phyloP scores from a whole-genome alignment of 2,113 vertebrate species.

The Cebidichthys violaceus region DNA sequence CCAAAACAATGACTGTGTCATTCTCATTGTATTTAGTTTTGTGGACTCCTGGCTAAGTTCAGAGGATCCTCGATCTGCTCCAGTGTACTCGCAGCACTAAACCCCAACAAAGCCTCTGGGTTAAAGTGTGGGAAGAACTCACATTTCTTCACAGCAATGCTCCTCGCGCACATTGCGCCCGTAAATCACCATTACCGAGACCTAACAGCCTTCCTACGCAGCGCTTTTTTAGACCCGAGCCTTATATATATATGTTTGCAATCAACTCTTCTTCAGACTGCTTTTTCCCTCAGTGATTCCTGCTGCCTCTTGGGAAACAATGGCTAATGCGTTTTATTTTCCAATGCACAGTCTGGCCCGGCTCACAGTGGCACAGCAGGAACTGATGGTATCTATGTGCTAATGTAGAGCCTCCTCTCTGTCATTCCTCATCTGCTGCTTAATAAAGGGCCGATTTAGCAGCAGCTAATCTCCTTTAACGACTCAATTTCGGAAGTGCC shows the following conservation, averaged over 20 bases:
- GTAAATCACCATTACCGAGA: constrained; percentile 69
- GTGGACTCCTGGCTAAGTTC: constrained; percentile 17
- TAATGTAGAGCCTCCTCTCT: constrained; percentile 26
- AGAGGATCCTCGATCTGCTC: constrained; percentile 22
- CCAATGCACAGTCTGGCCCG: neutral
- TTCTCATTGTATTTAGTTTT: neutral
- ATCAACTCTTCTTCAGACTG: constrained; percentile 61
- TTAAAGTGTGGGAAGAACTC: constrained; percentile 56
- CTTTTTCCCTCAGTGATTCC: constrained; percentile 1
- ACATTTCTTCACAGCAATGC: constrained; percentile 57
- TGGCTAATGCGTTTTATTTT: constrained; percentile 42
- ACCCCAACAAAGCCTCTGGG: constrained; percentile 64
- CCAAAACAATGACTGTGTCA: neutral
- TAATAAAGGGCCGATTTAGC: constrained; percentile 76
- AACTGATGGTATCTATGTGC: constrained; percentile 26
- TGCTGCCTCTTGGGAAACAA: constrained; percentile 29
- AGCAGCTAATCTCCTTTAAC: constrained; percentile 76
- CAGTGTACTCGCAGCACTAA: constrained; percentile 26
- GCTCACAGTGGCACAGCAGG: neutral
- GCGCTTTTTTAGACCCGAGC: constrained; percentile 35
- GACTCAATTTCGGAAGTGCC: constrained; percentile 67
- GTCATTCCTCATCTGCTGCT: constrained; percentile 64
- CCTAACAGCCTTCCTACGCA: constrained; percentile 38
- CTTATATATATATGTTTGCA: constrained; percentile 68
- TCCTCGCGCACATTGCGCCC: constrained; percentile 31